Evolutionary conservation across 2,113 vertebrate genomes (phyloP).

Genomic region (Suricata suricatta): DNA sequence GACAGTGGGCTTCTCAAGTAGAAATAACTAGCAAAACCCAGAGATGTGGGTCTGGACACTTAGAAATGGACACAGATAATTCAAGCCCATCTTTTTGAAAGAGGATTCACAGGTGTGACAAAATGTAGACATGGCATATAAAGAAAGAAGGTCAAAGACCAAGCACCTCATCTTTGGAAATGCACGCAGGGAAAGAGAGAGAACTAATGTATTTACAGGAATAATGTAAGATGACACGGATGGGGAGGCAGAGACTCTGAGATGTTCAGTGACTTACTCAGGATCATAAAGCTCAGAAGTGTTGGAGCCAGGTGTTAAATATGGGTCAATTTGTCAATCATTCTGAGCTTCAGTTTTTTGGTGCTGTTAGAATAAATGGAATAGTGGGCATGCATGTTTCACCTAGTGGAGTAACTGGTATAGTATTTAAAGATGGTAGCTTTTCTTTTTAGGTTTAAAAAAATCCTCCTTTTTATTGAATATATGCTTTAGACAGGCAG

Average conservation of each 20-base stretch:
- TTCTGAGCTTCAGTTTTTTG: background rate
- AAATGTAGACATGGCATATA: background rate
- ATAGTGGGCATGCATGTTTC: background rate
- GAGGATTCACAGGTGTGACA: background rate
- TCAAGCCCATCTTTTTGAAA: background rate
- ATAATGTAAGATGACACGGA: background rate
- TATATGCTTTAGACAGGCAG: background rate
- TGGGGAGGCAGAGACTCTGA: slow-evolving; percentile 3
- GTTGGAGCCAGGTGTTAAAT: slow-evolving; percentile 11
- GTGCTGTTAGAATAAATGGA: background rate
- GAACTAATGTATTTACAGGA: background rate
- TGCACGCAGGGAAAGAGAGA: background rate
- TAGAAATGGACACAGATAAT: background rate
- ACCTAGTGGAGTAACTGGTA: background rate
- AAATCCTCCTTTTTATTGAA: background rate
- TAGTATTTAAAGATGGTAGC: background rate
- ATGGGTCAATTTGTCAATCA: background rate
- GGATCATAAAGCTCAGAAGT: background rate
- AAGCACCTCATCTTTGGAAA: background rate
- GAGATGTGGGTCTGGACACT: background rate
- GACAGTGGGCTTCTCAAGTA: background rate
- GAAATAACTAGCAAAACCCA: background rate
- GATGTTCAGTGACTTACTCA: background rate
- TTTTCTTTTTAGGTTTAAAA: slow-evolving; percentile 20
- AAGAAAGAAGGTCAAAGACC: background rate